These are phyloP conservation scores for Aegypius monachus DNA, from an alignment of 2,113 vertebrate species.

Conservation along the genomic window DNA sequence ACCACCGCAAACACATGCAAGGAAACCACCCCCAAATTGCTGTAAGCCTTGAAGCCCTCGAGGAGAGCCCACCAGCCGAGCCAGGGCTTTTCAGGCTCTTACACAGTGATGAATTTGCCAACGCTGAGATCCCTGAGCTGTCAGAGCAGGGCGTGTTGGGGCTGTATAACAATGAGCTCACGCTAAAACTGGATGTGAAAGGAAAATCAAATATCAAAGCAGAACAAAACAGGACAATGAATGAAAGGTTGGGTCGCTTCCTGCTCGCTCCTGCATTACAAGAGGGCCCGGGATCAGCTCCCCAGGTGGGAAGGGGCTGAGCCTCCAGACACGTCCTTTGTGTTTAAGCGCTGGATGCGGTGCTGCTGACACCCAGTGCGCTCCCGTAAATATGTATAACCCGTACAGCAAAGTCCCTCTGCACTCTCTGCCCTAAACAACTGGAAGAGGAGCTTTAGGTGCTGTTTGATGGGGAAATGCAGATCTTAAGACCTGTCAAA, in stretches of 20 bases:
- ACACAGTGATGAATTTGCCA: background rate
- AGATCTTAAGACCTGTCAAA: background rate
- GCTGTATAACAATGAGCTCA: background rate
- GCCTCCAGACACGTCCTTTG: background rate
- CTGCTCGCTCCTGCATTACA: background rate
- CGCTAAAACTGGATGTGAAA: background rate
- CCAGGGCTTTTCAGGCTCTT: background rate
- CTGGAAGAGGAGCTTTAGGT: background rate
- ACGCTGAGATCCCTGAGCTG: background rate
- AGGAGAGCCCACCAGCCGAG: background rate
- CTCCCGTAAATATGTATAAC: background rate
- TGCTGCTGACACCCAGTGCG: background rate
- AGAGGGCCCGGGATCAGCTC: background rate
- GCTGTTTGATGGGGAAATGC: background rate
- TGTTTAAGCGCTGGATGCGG: background rate
- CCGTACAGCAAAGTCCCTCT: accelerated
- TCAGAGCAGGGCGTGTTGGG: background rate
- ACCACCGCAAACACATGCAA: background rate
- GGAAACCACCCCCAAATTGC: background rate
- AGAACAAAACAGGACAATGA: background rate
- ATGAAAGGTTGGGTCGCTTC: background rate
- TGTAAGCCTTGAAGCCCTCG: background rate
- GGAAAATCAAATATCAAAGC: background rate
- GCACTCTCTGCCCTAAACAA: background rate
- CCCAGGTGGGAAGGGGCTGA: background rate